Evolutionary conservation across 2,888 invertebrate species (phyloP).

Genomic region (Eupelmus urozonus): DNA sequence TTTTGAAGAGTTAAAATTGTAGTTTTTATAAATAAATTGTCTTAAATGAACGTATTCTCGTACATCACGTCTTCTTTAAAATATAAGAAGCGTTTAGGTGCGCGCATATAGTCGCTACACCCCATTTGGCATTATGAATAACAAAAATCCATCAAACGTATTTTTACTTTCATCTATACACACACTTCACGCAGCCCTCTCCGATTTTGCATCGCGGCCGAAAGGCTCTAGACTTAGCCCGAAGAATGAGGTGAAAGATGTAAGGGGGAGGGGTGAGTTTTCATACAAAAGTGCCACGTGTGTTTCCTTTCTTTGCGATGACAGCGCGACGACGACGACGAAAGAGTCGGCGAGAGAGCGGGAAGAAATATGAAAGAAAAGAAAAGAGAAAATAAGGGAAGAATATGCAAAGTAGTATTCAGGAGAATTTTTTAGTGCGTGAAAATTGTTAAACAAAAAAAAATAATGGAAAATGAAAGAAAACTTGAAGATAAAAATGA

Average conservation of each 20-base stretch:
- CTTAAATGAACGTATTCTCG: neutral
- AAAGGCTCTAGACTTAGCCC: slow-evolving; percentile 26
- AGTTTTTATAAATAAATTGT: no score
- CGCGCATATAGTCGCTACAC: neutral
- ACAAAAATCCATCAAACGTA: slow-evolving; percentile 45
- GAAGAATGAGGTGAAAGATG: slow-evolving; percentile 22
- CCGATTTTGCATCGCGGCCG: slow-evolving; percentile 21
- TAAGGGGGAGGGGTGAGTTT: slow-evolving; percentile 25
- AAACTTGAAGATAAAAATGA: no score
- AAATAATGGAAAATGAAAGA: neutral
- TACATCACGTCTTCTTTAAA: slow-evolving; percentile 25
- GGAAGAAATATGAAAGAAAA: neutral
- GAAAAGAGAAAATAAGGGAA: neutral
- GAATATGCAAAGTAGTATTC: neutral
- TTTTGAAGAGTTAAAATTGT: no score
- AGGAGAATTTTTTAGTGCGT: neutral
- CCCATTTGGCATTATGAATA: slow-evolving; percentile 29
- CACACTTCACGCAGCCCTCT: slow-evolving; percentile 10
- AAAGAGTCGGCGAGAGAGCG: neutral
- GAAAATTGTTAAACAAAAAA: neutral
- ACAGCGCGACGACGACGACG: slow-evolving; percentile 16
- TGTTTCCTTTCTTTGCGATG: slow-evolving; percentile 42
- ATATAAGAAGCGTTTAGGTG: neutral
- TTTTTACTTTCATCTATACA: slow-evolving; percentile 35
- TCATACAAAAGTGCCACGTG: slow-evolving; percentile 55